Percentiles rank a stretch among this genome's conserved stretches.
Conservation (phyloP, 2,888 invertebrate genomes). For the Phrixothrix hirtus region DNA sequence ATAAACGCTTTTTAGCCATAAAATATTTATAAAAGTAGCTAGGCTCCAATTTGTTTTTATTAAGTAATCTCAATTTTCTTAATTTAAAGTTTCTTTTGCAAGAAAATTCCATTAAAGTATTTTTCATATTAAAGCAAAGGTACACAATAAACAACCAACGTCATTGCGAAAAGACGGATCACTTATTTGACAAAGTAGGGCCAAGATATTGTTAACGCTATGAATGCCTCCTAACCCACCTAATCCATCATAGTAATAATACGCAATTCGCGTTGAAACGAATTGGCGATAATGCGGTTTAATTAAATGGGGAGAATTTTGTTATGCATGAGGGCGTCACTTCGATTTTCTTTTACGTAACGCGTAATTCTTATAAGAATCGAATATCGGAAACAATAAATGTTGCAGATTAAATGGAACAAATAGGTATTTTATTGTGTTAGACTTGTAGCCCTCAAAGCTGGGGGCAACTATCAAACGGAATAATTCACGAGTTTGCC, state of each 20-base stretch:
- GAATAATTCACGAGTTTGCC: constrained; percentile 51
- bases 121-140: constrained; percentile 8
- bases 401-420: constrained; percentile 4
- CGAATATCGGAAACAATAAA: not conserved
- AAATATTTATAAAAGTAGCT: no score
- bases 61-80: no score
- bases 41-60: no score
- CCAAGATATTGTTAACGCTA: constrained; percentile 41
- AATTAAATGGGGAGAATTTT: constrained; percentile 28
- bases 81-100: constrained; percentile 1
- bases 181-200: constrained; percentile 46
- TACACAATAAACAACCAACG: constrained; percentile 35
- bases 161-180: constrained; percentile 50
- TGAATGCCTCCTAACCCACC: constrained; percentile 40
- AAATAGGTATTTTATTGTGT: constrained; percentile 31
- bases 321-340: constrained; percentile 13
- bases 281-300: constrained; percentile 34
- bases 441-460: constrained; percentile 25
- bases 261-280: constrained; percentile 41
- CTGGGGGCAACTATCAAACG: constrained; percentile 47
- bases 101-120: constrained; percentile 16
- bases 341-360: no score
- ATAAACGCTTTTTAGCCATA: no score
- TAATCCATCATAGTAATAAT: constrained; percentile 52
- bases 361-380: no score